Conservation (phyloP, 2,888 invertebrate species). For the Spialia ferax region DNA sequence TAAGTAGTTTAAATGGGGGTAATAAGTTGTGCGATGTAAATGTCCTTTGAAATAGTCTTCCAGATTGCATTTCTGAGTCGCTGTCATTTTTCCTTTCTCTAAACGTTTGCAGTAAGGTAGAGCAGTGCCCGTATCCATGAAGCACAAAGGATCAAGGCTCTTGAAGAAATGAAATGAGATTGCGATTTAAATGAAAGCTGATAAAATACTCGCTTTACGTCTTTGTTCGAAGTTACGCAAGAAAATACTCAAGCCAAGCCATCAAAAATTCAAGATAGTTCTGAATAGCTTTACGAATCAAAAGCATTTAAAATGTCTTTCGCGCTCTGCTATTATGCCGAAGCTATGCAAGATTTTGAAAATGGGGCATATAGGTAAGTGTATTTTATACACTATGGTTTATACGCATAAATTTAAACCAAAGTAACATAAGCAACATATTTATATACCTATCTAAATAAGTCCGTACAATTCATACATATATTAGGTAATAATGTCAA, state of each 20-base stretch:
- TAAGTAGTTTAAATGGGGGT: slow-evolving; percentile 13
- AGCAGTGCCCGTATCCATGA: slow-evolving; percentile 26
- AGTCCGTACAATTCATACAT: too few species aligned
- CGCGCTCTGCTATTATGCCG: background rate
- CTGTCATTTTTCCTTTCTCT: slow-evolving; percentile 35
- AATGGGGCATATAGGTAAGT: too few species aligned
- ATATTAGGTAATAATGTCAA: too few species aligned
- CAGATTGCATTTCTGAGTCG: slow-evolving; percentile 35
- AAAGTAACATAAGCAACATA: too few species aligned
- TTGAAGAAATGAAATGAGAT: slow-evolving; percentile 37
- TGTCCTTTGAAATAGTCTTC: slow-evolving; percentile 28
- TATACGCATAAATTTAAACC: too few species aligned
- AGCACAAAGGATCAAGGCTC: slow-evolving; percentile 38
- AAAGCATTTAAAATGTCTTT: background rate
- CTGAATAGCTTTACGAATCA: background rate
- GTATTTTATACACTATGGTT: too few species aligned
- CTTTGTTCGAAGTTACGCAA: slow-evolving; percentile 20
- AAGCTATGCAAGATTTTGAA: too few species aligned
- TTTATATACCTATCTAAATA: too few species aligned
- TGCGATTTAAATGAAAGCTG: slow-evolving; percentile 37
- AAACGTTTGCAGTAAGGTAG: slow-evolving; percentile 31
- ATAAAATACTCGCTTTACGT: slow-evolving; percentile 26
- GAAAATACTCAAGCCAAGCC: slow-evolving; percentile 20
- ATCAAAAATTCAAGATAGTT: slow-evolving; percentile 13
- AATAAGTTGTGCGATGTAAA: slow-evolving; percentile 30